A percentile compares a stretch with the other conserved stretches of the same genome.
phyloP scores from a whole-genome alignment of 2,113 vertebrate genomes.

The Cynoglossus semilaevis region DNA sequence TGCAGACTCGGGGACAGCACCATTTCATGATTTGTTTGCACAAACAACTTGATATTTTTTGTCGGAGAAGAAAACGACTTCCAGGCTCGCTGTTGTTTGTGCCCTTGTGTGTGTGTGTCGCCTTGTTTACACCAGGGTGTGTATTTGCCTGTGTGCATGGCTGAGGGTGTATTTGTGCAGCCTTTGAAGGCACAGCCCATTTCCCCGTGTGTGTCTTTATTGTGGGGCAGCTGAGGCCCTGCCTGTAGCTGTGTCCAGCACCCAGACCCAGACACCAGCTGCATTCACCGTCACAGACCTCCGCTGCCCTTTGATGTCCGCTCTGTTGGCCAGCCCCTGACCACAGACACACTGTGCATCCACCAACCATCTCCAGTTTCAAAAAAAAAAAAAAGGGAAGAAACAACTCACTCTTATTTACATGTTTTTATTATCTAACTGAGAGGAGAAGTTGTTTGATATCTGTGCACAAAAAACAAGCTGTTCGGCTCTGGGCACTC shows the following conservation, averaged over 20 bases:
- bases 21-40: slow-evolving; percentile 20
- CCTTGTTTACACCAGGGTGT: slow-evolving; percentile 28
- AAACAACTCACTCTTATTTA: slow-evolving; percentile 66
- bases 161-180: slow-evolving; percentile 65
- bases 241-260: slow-evolving; percentile 88
- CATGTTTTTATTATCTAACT: slow-evolving; percentile 72
- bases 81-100: slow-evolving; percentile 25
- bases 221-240: slow-evolving; percentile 89
- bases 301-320: slow-evolving; percentile 90
- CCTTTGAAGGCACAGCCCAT: slow-evolving; percentile 79
- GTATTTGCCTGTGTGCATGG: slow-evolving; percentile 24
- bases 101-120: slow-evolving; percentile 31
- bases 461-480: slow-evolving; percentile 77
- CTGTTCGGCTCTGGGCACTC: slow-evolving; percentile 73
- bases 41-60: slow-evolving; percentile 29
- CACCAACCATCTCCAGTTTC: slow-evolving; percentile 65
- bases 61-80: slow-evolving; percentile 27
- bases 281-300: slow-evolving; percentile 89
- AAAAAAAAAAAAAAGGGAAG: slow-evolving; percentile 34
- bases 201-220: slow-evolving; percentile 93
- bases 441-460: slow-evolving; percentile 76
- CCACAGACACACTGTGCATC: slow-evolving; percentile 67
- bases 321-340: slow-evolving; percentile 79
- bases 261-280: slow-evolving; percentile 91
- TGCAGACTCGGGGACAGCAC: no score